Percentiles rank a stretch among this genome's conserved stretches.
phyloP scores from a whole-genome alignment of 2,888 invertebrate genomes.

The Noctua fimbriata region DNA sequence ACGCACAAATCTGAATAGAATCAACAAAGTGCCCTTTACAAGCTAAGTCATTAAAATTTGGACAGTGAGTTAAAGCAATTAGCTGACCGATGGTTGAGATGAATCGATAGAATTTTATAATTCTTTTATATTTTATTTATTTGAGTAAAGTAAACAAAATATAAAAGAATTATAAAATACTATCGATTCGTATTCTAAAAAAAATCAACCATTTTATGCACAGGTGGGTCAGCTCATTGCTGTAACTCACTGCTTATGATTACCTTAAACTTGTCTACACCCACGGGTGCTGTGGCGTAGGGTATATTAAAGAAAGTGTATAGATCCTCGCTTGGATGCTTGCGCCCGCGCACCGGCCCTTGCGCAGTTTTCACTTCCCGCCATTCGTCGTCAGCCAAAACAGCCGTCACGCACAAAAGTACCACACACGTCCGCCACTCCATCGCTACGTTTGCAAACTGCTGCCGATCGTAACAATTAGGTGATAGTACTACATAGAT shows the following conservation, averaged over 20 bases:
- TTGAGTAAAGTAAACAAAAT: too few species aligned
- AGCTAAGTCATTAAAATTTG: neutral
- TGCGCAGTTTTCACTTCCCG: slow-evolving; percentile 62
- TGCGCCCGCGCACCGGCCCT: slow-evolving; percentile 65
- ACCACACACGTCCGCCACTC: slow-evolving; percentile 43
- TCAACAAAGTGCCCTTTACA: neutral
- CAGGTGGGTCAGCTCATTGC: too few species aligned
- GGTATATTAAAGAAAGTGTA: slow-evolving; percentile 75
- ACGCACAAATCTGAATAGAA: neutral
- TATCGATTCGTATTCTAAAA: too few species aligned
- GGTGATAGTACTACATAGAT: neutral
- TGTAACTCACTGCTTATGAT: neutral
- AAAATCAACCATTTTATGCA: too few species aligned
- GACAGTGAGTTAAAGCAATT: too few species aligned
- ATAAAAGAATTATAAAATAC: too few species aligned
- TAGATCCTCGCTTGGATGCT: slow-evolving; percentile 63
- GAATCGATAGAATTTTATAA: too few species aligned
- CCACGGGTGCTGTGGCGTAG: slow-evolving; percentile 75
- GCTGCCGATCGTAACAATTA: neutral
- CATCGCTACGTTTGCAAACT: slow-evolving; percentile 35
- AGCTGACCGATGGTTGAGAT: too few species aligned
- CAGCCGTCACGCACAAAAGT: slow-evolving; percentile 17
- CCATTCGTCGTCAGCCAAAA: slow-evolving; percentile 52
- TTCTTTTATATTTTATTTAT: too few species aligned
- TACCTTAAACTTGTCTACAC: slow-evolving; percentile 70